phyloP scores from a whole-genome alignment of 2,888 invertebrate species.

The Phania funesta region DNA sequence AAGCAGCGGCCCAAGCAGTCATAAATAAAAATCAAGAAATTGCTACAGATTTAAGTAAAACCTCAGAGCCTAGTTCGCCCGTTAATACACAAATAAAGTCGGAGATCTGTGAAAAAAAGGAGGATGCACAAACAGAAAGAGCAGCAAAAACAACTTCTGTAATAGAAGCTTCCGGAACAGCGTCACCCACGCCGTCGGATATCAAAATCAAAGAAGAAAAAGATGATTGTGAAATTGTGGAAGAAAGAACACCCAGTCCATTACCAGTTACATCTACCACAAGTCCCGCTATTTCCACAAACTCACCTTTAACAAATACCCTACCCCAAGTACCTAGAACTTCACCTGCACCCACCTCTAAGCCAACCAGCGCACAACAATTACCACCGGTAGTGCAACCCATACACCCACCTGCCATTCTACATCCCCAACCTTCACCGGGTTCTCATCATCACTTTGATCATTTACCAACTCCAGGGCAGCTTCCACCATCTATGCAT shows the following conservation, averaged over 20 bases:
- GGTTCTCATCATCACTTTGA: conserved; percentile 79
- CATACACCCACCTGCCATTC: conserved; percentile 75
- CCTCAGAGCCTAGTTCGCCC: conserved; percentile 74
- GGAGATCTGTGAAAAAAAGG: conserved; percentile 71
- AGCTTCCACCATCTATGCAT: conserved; percentile 76
- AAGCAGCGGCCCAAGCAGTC: conserved; percentile 70
- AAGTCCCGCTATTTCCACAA: conserved; percentile 48
- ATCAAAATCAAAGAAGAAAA: conserved; percentile 78
- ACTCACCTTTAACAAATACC: conserved; percentile 54
- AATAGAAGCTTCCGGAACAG: conserved; percentile 22
- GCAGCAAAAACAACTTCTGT: neutral
- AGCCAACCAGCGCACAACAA: conserved; percentile 71
- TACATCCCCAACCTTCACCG: conserved; percentile 80
- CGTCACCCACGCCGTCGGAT: conserved; percentile 68
- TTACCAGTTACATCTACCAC: neutral
- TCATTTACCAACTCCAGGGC: conserved; percentile 77
- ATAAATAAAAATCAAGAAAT: conserved; percentile 74
- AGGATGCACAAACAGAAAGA: conserved; percentile 3
- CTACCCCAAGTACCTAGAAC: conserved; percentile 58
- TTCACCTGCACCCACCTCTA: conserved; percentile 37
- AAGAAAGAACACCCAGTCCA: conserved; percentile 21
- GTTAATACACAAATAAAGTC: conserved; percentile 71
- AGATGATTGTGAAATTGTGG: conserved; percentile 70
- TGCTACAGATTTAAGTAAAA: conserved; percentile 79
- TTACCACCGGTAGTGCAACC: conserved; percentile 80